A percentile compares a stretch with the other conserved stretches of the same genome.
Conservation (phyloP, 2,888 invertebrate species). For the Cremastinae sp. region DNA sequence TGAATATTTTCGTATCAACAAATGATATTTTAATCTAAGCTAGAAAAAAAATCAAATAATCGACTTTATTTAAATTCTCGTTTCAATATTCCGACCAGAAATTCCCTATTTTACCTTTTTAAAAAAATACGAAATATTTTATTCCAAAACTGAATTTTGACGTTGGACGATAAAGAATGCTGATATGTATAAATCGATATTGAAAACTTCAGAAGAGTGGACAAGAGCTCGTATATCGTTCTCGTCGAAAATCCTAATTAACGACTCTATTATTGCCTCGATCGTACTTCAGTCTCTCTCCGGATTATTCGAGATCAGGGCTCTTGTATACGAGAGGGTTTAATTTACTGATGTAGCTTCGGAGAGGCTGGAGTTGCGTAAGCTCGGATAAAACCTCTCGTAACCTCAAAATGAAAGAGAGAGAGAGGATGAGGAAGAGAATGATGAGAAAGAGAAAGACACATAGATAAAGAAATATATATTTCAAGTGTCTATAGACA, state of each 20-base stretch:
- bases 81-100: slow-evolving; percentile 16
- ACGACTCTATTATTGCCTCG: slow-evolving; percentile 35
- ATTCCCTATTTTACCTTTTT: no score
- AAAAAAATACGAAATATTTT: no score
- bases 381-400: slow-evolving; percentile 38
- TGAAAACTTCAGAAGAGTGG: background rate
- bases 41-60: no score
- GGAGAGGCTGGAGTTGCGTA: slow-evolving; percentile 23
- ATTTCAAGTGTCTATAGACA: background rate
- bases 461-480: slow-evolving; percentile 4
- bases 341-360: slow-evolving; percentile 24
- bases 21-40: no score
- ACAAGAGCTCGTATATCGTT: background rate
- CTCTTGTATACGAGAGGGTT: background rate
- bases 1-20: no score
- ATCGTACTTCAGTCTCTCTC: background rate
- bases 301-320: slow-evolving; percentile 38
- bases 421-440: no score
- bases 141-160: no score
- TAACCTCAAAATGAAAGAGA: slow-evolving; percentile 34
- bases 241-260: slow-evolving; percentile 41
- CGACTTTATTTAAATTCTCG: slow-evolving; percentile 4
- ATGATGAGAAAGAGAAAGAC: background rate
- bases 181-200: background rate
- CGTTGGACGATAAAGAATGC: no score